Conservation (phyloP, 2,113 vertebrate species). For the Dasyurus viverrinus region DNA sequence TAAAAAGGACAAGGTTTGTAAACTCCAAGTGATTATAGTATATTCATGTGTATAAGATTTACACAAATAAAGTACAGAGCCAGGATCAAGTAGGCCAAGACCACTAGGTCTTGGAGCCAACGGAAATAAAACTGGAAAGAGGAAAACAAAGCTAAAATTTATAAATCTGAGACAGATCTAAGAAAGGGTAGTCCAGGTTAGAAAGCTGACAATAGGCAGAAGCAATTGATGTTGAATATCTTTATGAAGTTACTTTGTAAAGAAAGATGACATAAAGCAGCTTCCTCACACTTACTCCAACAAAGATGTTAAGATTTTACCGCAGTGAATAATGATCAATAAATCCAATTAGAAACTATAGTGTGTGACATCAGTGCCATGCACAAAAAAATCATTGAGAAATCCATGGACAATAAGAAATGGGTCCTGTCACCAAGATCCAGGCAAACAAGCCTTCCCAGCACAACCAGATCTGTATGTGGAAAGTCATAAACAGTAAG, state of each 20-base stretch:
- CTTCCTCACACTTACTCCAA: not conserved
- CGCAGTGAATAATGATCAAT: not conserved
- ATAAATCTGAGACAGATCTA: not conserved
- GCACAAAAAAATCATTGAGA: not conserved
- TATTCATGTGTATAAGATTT: not conserved
- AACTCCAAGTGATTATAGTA: not conserved
- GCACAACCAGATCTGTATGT: not conserved
- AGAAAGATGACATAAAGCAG: not conserved
- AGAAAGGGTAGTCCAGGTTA: not conserved
- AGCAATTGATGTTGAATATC: not conserved
- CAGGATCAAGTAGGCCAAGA: not conserved
- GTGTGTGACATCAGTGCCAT: not conserved
- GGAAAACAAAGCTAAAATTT: not conserved
- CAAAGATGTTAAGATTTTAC: not conserved
- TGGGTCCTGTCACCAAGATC: not conserved
- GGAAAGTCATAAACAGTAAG: not conserved
- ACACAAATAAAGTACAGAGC: not conserved
- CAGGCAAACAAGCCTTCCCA: not conserved
- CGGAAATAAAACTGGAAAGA: not conserved
- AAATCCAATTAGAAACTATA: not conserved
- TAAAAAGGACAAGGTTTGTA: not conserved
- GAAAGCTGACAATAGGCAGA: not conserved
- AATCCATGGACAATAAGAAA: not conserved
- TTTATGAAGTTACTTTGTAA: not conserved
- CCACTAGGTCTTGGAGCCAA: too few relatives aligned